A percentile compares a stretch with the other conserved stretches of the same genome.
phyloP scores from a whole-genome alignment of 2,113 vertebrate species.

The Sinocyclocheilus rhinocerous region DNA sequence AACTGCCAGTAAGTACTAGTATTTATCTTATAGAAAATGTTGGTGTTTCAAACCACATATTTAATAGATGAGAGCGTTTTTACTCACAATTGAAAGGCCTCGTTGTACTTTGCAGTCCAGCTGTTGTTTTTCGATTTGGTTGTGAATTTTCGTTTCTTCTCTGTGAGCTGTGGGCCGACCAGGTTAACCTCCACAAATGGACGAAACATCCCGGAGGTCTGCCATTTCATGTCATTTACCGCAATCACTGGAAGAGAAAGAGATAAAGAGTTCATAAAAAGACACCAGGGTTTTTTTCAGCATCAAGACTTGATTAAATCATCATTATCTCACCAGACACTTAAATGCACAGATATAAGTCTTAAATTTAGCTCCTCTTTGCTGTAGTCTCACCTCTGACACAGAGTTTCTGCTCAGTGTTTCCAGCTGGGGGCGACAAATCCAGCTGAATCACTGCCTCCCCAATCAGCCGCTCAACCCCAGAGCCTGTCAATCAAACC shows the following conservation, averaged over 20 bases:
- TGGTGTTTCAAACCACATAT: neutral
- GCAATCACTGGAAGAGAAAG: conserved; percentile 83
- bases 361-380: neutral
- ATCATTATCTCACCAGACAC: neutral
- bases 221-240: conserved; percentile 96
- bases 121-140: conserved; percentile 99
- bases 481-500: conserved; percentile 76
- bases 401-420: conserved; percentile 89
- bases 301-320: neutral
- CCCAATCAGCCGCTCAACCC: conserved; percentile 89
- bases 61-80: neutral
- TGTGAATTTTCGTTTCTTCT: conserved; percentile 95
- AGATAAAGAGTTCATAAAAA: neutral
- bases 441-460: conserved; percentile 93
- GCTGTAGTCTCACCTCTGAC: conserved; percentile 83
- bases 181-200: conserved; percentile 94
- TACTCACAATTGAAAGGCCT: conserved; percentile 94
- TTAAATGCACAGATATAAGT: neutral
- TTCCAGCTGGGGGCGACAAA: conserved; percentile 86
- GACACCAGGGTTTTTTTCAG: neutral
- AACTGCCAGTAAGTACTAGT: neutral
- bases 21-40: too few relatives aligned
- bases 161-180: conserved; percentile 89
- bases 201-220: conserved; percentile 94
- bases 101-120: conserved; percentile 96